phyloP scores from a whole-genome alignment of 2,113 vertebrate genomes.

The Nothocercus julius region DNA sequence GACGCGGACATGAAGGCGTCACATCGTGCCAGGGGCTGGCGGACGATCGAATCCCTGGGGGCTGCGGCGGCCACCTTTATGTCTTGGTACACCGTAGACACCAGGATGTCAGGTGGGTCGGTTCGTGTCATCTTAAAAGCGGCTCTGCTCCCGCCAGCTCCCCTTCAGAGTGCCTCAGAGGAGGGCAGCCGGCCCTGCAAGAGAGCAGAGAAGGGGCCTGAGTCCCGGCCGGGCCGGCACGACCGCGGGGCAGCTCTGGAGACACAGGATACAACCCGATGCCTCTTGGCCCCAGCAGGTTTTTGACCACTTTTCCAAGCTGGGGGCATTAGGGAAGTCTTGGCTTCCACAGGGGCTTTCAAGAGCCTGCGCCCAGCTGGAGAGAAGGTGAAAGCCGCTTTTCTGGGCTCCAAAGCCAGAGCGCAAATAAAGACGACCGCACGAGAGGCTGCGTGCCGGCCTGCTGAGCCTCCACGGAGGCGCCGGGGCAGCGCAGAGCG shows the following conservation, averaged over 20 bases:
- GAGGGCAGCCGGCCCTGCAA: conserved; percentile 46
- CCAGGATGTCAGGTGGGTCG: conserved; percentile 93
- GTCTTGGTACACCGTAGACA: conserved; percentile 92
- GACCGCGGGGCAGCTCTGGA: rapidly evolving
- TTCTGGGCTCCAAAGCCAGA: neutral
- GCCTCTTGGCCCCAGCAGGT: neutral
- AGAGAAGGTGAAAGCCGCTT: neutral
- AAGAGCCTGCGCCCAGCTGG: rapidly evolving
- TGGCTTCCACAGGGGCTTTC: neutral
- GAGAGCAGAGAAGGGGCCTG: neutral
- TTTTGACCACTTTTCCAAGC: neutral
- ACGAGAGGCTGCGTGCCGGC: neutral
- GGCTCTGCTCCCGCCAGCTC: conserved; percentile 65
- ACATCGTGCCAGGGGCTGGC: conserved; percentile 81
- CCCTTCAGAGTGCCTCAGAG: conserved; percentile 82
- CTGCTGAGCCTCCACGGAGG: rapidly evolving
- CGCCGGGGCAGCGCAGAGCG: rapidly evolving
- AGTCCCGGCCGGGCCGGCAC: neutral
- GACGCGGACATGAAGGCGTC: conserved; percentile 87
- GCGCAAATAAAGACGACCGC: rapidly evolving
- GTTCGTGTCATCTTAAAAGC: conserved; percentile 97
- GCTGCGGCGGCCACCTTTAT: conserved; percentile 82
- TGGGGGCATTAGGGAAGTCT: rapidly evolving
- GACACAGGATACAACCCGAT: neutral
- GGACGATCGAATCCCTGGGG: conserved; percentile 70